Conservation (phyloP, 2,113 vertebrate genomes). For the Thunnus thynnus region DNA sequence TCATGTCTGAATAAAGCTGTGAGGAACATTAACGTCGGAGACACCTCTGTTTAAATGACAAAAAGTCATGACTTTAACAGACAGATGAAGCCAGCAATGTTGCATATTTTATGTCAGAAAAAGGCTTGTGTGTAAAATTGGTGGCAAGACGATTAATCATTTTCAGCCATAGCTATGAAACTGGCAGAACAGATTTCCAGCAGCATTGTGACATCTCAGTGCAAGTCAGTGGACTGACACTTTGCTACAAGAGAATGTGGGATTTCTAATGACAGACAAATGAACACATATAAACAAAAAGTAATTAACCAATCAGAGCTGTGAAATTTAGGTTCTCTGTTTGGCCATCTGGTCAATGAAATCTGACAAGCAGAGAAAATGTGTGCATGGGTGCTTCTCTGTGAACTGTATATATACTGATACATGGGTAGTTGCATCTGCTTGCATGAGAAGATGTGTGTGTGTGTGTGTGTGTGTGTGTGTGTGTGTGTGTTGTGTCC, state of each 20-base stretch:
- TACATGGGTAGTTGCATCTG: slow-evolving; percentile 14
- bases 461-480: background rate
- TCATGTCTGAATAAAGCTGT: too few species aligned
- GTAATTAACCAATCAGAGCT: slow-evolving; percentile 67
- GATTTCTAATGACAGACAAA: slow-evolving; percentile 29
- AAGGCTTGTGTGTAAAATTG: too few species aligned
- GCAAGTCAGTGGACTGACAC: background rate
- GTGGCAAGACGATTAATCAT: background rate
- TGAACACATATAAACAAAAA: slow-evolving; percentile 55
- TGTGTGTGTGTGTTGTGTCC: slow-evolving; percentile 27
- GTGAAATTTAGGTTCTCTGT: slow-evolving; percentile 69
- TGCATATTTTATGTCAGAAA: too few species aligned
- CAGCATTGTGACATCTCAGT: background rate
- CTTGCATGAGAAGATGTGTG: slow-evolving; percentile 33
- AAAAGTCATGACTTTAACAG: too few species aligned
- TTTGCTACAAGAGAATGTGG: background rate
- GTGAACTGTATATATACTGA: slow-evolving; percentile 1
- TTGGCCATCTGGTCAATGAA: slow-evolving; percentile 67
- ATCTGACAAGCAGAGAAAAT: slow-evolving; percentile 67
- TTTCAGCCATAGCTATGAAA: slow-evolving; percentile 7
- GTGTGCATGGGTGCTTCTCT: slow-evolving; percentile 1
- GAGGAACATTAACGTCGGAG: too few species aligned
- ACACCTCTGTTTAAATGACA: too few species aligned
- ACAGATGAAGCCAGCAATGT: too few species aligned
- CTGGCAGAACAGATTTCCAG: slow-evolving; percentile 7